phyloP scores from a whole-genome alignment of 2,888 invertebrate species.

The Xylocampa areola region DNA sequence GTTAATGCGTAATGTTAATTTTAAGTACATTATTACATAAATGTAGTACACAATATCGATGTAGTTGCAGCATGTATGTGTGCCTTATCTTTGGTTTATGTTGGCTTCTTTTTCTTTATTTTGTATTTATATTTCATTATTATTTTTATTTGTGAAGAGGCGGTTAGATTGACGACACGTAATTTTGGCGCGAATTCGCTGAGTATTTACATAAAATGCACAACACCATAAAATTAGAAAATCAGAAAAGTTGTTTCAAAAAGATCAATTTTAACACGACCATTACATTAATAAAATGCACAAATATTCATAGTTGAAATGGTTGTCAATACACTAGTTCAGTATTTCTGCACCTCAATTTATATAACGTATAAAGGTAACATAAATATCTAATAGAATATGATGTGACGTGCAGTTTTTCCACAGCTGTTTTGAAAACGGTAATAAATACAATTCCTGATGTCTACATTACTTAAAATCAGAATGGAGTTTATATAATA shows the following conservation, averaged over 20 bases:
- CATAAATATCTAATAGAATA: too few relatives aligned
- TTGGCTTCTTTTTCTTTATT: constrained; percentile 52
- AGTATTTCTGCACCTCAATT: too few relatives aligned
- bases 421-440: too few relatives aligned
- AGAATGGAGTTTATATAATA: too few relatives aligned
- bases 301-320: background rate
- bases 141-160: constrained; percentile 62
- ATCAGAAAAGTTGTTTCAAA: background rate
- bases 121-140: constrained; percentile 56
- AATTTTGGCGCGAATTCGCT: constrained; percentile 7
- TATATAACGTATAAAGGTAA: too few relatives aligned
- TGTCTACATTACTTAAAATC: too few relatives aligned
- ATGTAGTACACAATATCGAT: constrained; percentile 38
- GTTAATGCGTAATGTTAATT: constrained; percentile 1
- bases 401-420: too few relatives aligned
- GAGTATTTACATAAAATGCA: constrained; percentile 11
- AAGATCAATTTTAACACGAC: constrained; percentile 4
- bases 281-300: constrained; percentile 7
- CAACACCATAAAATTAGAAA: background rate
- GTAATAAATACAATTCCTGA: too few relatives aligned
- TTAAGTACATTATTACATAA: constrained; percentile 31
- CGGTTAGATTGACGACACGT: constrained; percentile 63
- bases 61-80: constrained; percentile 65
- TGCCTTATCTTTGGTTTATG: constrained; percentile 49
- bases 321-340: background rate